Evolutionary conservation across 2,888 invertebrate genomes (phyloP).

Genomic region (Molorchus minor): DNA sequence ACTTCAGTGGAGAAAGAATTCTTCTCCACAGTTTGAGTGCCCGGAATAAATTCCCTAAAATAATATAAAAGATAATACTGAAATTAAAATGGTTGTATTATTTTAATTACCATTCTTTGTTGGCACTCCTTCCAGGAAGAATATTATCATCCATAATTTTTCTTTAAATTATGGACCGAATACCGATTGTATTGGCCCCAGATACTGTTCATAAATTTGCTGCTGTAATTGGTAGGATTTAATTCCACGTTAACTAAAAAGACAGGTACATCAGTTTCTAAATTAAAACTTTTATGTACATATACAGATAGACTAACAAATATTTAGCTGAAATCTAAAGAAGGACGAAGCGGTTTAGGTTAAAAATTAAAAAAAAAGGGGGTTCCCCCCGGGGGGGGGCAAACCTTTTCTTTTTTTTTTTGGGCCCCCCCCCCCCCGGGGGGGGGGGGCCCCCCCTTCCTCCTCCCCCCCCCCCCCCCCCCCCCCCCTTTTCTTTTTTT

Average conservation of each 20-base stretch:
- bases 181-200: conserved; percentile 92
- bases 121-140: not conserved
- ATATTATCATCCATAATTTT: conserved; percentile 69
- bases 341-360: too few relatives aligned
- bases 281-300: too few relatives aligned
- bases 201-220: conserved; percentile 89
- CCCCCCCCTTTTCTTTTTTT: too few relatives aligned
- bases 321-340: too few relatives aligned
- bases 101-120: conserved; percentile 2
- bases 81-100: not conserved
- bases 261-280: too few relatives aligned
- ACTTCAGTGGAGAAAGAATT: conserved; percentile 6
- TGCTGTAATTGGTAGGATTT: conserved; percentile 80
- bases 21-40: conserved; percentile 12
- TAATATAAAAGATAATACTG: not conserved
- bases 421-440: too few relatives aligned
- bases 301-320: too few relatives aligned
- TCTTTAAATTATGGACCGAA: conserved; percentile 88
- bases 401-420: too few relatives aligned
- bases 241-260: conserved; percentile 69
- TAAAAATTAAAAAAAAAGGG: too few relatives aligned
- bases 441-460: too few relatives aligned
- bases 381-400: too few relatives aligned
- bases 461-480: too few relatives aligned
- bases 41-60: not conserved